These are phyloP conservation scores for Lipophrys pholis DNA, from an alignment of 2,113 vertebrate genomes.

Conservation along the genomic window DNA sequence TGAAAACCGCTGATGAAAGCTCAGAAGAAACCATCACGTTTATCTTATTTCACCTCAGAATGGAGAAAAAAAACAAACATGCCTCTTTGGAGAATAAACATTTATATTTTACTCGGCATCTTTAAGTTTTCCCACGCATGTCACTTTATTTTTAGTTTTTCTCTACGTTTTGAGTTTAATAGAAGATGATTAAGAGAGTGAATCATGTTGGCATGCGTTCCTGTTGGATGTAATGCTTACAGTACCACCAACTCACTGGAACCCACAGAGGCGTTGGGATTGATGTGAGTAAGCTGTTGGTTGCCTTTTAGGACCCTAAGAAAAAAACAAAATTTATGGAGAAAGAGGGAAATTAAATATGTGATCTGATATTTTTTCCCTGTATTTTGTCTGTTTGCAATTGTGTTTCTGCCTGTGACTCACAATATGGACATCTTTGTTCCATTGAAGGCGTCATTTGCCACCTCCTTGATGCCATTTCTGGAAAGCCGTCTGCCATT, in stretches of 20 bases:
- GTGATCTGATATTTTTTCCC: neutral
- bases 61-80: too few relatives aligned
- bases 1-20: slow-evolving; percentile 8
- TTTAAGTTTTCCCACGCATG: slow-evolving; percentile 19
- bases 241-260: slow-evolving; percentile 89
- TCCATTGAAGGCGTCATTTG: slow-evolving; percentile 92
- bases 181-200: slow-evolving; percentile 44
- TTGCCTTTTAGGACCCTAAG: slow-evolving; percentile 91
- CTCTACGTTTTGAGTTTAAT: slow-evolving; percentile 32
- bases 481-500: slow-evolving; percentile 90
- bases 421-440: slow-evolving; percentile 92
- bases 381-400: slow-evolving; percentile 19
- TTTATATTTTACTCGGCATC: slow-evolving; percentile 38
- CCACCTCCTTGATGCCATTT: slow-evolving; percentile 93
- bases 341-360: slow-evolving; percentile 10
- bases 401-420: slow-evolving; percentile 68
- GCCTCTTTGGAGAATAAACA: too few relatives aligned
- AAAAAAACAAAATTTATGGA: neutral
- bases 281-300: slow-evolving; percentile 88
- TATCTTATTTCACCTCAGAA: too few relatives aligned
- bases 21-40: neutral
- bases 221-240: slow-evolving; percentile 87
- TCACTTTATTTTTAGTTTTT: slow-evolving; percentile 16
- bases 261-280: slow-evolving; percentile 89
- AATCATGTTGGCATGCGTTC: slow-evolving; percentile 53